Evolutionary conservation across 2,113 vertebrate genomes (phyloP).

Genomic region (Rhombomys opimus): DNA sequence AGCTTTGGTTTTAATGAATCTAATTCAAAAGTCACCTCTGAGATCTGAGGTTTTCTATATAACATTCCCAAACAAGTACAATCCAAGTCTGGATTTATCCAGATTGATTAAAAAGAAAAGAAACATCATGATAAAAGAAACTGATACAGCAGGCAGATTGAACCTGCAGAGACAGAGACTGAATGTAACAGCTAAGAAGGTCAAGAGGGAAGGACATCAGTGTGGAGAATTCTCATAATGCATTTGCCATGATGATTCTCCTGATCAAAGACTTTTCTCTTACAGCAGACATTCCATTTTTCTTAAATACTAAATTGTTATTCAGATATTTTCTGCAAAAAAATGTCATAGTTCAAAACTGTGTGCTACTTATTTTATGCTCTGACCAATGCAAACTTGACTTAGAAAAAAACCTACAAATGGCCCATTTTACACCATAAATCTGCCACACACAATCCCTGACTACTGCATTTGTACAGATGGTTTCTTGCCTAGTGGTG

Average conservation of each 20-base stretch:
- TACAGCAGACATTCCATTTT: background rate
- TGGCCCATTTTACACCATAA: background rate
- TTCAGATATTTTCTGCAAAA: conserved; percentile 4
- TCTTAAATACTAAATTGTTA: background rate
- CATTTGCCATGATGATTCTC: background rate
- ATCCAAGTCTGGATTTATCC: background rate
- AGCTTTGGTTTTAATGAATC: conserved; percentile 24
- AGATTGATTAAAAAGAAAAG: background rate
- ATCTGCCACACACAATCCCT: background rate
- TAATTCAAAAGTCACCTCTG: background rate
- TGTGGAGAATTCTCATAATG: background rate
- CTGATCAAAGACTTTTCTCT: background rate
- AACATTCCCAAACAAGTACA: background rate
- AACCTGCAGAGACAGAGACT: background rate
- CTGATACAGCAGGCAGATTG: background rate
- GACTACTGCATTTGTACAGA: conserved; percentile 20
- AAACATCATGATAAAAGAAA: background rate
- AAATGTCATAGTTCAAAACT: background rate
- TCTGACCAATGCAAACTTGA: background rate
- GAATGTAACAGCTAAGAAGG: background rate
- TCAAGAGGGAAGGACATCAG: background rate
- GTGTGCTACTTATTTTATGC: background rate
- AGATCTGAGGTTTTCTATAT: background rate
- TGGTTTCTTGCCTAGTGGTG: background rate
- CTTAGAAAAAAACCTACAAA: background rate